Percentiles rank a stretch among this genome's conserved stretches.
phyloP scores from a whole-genome alignment of 2,113 vertebrate genomes.

The Hippoglossus stenolepis region DNA sequence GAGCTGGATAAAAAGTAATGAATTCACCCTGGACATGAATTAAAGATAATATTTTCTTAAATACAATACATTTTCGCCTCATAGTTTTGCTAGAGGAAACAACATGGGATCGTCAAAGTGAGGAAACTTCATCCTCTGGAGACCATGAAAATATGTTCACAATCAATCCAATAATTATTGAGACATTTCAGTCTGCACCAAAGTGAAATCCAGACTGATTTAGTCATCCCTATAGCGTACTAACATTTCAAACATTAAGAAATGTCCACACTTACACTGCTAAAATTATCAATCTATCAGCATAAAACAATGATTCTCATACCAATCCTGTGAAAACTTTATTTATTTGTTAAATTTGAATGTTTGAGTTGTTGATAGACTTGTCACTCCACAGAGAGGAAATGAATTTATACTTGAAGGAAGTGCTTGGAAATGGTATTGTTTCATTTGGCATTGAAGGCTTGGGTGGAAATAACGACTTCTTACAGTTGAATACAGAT shows the following conservation, averaged over 20 bases:
- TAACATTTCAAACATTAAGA: too few species aligned
- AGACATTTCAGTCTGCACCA: too few species aligned
- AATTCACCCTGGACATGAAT: too few species aligned
- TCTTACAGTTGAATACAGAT: conserved; percentile 55
- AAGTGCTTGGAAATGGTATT: conserved; percentile 72
- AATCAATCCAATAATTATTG: too few species aligned
- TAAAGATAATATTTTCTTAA: too few species aligned
- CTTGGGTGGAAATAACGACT: conserved; percentile 60
- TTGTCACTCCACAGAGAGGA: conserved; percentile 45
- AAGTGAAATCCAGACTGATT: not conserved
- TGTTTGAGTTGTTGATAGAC: conserved; percentile 22
- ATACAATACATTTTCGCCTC: not conserved
- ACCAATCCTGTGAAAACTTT: not conserved
- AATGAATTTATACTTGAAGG: conserved; percentile 60
- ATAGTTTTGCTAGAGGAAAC: too few species aligned
- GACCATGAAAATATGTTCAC: too few species aligned
- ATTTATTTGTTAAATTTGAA: not conserved
- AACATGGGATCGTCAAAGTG: too few species aligned
- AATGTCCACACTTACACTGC: not conserved
- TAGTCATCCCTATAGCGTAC: not conserved
- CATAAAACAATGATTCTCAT: not conserved
- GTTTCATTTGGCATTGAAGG: conserved; percentile 69
- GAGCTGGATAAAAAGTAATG: too few species aligned
- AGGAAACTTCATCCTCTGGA: too few species aligned
- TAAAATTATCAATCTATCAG: not conserved